Evolutionary conservation across 1,140 invertebrate species (phyloP), one percentile per base, ranked within the genome.

Genomic region (Hermatobates lingyangjiaoensis): DNA sequence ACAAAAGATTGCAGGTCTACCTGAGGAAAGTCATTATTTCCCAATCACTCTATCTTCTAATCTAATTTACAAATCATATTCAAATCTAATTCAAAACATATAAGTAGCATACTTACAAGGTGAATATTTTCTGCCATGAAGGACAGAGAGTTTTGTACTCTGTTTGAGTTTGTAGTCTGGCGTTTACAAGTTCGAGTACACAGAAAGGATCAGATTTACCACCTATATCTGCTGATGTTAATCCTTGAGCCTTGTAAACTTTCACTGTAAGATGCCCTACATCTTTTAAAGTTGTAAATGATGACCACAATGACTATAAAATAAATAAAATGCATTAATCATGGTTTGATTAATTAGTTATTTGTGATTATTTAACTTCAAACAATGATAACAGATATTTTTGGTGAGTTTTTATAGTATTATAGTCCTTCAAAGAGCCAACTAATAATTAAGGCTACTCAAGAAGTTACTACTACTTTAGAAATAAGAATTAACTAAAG

Each of bases 111-210:
- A 77, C 84, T 83, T 70, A 93, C 88, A 99, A 96, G 30, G 87
- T 93, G 64, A 98, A 98, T 57, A 96, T 88, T 70, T 98, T 97
- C 67, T 96, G 91, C 95, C 95, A 99, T 54, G 83, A 87, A 0
- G 95, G 95, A 45, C 81, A 76, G 2, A 98, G 69, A 0, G 94
- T 98, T 66, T 98, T 97, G 65, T 98, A 98, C 65, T 97, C 92
- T 1, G 95, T 98, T 65, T 98, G 92, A 0, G 95, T 98, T 68
- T 97, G 92, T 34, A 98, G 70, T 45, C 93, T 74, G 1, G 89
- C 76, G 68, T 98, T 98, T 2, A 89, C 86, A 45, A 98, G 67
- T 66, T 98, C 93, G 1, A 99, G 61, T 0, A 98, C 93, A 69
- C 90, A 96, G 66, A 98, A 99, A 0, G 95, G 95, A 71, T 99